Base-by-base conservation (phyloP, 2,888 invertebrate genomes). In the Andrena bicolor region DNA sequence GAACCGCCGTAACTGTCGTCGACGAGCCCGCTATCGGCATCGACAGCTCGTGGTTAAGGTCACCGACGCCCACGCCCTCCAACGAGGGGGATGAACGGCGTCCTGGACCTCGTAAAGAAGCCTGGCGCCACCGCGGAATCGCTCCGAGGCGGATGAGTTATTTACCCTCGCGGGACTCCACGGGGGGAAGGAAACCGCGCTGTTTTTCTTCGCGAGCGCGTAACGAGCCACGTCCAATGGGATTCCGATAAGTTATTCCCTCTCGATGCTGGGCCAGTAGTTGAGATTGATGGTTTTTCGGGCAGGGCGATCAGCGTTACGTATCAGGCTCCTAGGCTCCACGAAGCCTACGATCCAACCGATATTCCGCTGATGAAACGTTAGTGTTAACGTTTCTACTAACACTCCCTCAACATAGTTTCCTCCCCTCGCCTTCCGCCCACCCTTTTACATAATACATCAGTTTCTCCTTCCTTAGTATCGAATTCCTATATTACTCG, bases 81-180 rank as follows among this genome's bases (percentile, higher is more conserved):
- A 64, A 51, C 53, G 26, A 48, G 65, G 28, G 75, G 73, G 69
- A 76, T 65, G 86, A 71, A 78, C 79, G 65, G 84, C 85, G 75
- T 78, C 82, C 82, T 66, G 80, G 66, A 88, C 87, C 89, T 92
- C 92, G 91, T 92, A 93, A 93, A 93, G 90, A 91, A 91, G 86
- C 83, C 90, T 90, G 92, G 93, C 92, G 92, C 92, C 92, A 74
- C 69, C 86, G 82, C 60, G 88, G 88, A 91, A 91, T 91, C 90
- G 89, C 89, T 90, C 86, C 87, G 87, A 86, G 87, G 83, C 86
- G 88, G 87, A 89, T 90, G 90, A 91, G 89, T 90, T 92, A 90
- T 92, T 91, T 90, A 90, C 88, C 88, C 88, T 48, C 82, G 76
- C 75, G 86, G 86, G 86, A 89, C 76, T 78, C 80, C 28, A 23